Evolutionary conservation across 2,888 invertebrate genomes (phyloP).

Genomic region (Eupeodes latifasciatus): DNA sequence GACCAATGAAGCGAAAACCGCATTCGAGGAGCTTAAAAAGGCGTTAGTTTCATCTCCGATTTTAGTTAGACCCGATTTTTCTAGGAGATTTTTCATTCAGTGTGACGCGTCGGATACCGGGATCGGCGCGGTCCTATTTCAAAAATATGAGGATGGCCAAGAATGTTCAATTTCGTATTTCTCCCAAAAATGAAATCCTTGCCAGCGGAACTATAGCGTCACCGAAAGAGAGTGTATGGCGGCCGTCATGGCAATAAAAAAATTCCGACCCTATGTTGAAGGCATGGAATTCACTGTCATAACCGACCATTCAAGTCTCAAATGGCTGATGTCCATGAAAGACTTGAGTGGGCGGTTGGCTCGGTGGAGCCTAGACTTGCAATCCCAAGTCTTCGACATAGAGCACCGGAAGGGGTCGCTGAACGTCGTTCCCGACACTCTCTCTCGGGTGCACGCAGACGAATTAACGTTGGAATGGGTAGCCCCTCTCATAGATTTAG

Average conservation of each 20-base stretch:
- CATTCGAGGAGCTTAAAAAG: slow-evolving; percentile 7
- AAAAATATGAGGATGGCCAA: slow-evolving; percentile 28
- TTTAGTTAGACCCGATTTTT: slow-evolving; percentile 60
- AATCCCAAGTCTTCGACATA: background rate
- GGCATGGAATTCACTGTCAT: background rate
- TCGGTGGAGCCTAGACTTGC: background rate
- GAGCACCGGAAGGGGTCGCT: background rate
- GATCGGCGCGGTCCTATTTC: slow-evolving; percentile 34
- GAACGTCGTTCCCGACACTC: background rate
- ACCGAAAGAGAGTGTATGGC: background rate
- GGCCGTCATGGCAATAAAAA: background rate
- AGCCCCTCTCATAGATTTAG: background rate
- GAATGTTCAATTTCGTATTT: background rate
- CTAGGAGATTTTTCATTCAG: background rate
- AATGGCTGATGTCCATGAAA: background rate
- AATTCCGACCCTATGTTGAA: background rate
- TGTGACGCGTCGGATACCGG: background rate
- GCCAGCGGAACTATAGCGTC: background rate
- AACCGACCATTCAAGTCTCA: background rate
- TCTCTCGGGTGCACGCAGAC: background rate
- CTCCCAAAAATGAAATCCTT: background rate
- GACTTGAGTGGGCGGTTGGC: background rate
- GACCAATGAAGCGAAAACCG: background rate
- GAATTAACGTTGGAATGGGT: background rate
- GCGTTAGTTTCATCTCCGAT: slow-evolving; percentile 59